Evolutionary conservation across 2,113 vertebrate species (phyloP), one percentile per base, ranked within the genome.

Genomic region (Pseudorasbora parva): DNA sequence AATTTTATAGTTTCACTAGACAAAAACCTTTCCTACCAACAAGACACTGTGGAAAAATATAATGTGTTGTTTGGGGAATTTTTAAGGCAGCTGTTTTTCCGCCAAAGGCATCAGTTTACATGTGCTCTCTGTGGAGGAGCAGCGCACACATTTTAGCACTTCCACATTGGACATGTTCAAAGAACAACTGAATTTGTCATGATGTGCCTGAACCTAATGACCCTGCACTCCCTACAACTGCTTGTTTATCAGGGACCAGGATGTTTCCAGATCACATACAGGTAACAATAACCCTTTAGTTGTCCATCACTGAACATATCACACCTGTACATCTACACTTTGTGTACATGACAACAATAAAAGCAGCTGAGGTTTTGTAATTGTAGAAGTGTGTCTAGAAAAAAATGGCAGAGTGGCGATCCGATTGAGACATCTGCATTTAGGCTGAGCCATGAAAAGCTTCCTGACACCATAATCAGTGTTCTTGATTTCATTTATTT

Each of bases 281-380:
- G 21, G 75, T 60, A 78, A 78, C 75, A 60, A 45, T 78, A 57
- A 76, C 49, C 51, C 51, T 76, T 57, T 51, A n/a, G 2, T 56
- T 5, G 4, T 78, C 54, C n/a, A 23, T 11, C 45, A 17, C 51
- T 56, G 33, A 47, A 15, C 43, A 80, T 86, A 90, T 92, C 90
- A 66, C 71, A 51, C 47, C 4, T 47, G 60, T 14, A 33, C 75
- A 91, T 91, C 90, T 87, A 75, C 19, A 51, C 69, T 84, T 25
- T 57, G 82, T 90, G 84, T 89, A 88, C 62, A 21, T 81, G 76
- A 89, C 86, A 90, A 88, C 88, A 90, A 84, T 51, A 78, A 84
- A 54, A 88, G 87, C 73, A 85, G 88, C 90, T 90, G 90, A 91
- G 77, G 30, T 82, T 78, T 81, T 88, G 84, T 86, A 87, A 88